Evolutionary conservation across 2,113 vertebrate species (phyloP).

Genomic region (Tachycineta bicolor): DNA sequence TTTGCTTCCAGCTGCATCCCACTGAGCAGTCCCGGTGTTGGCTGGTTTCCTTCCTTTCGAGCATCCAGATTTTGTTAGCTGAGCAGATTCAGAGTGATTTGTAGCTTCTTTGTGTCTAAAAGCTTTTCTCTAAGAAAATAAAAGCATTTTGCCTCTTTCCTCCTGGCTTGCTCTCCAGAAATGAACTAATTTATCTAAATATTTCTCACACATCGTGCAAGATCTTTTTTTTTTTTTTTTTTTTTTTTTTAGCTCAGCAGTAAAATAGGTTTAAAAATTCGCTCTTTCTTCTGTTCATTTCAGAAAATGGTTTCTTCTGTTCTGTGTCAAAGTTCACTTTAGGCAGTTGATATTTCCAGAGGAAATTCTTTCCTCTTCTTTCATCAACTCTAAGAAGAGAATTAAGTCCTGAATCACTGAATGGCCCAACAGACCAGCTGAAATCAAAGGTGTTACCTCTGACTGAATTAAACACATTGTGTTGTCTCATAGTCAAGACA

Average conservation of each 20-base stretch:
- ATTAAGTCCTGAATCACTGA: background rate
- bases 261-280: background rate
- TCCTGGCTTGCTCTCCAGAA: background rate
- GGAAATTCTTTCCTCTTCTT: background rate
- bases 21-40: background rate
- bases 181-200: background rate
- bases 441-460: background rate
- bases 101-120: background rate
- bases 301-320: background rate
- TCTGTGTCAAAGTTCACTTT: background rate
- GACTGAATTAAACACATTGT: background rate
- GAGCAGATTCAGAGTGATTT: background rate
- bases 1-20: slow-evolving; percentile 4
- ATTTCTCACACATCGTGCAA: background rate
- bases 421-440: background rate
- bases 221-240: background rate
- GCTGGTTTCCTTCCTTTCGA: background rate
- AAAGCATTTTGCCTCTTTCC: background rate
- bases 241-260: background rate
- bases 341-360: background rate
- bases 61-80: background rate
- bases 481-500: background rate
- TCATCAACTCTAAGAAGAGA: background rate
- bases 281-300: background rate
- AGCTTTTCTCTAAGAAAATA: background rate